phyloP scores from a whole-genome alignment of 2,888 invertebrate species.

The Himalopsyche japonica region DNA sequence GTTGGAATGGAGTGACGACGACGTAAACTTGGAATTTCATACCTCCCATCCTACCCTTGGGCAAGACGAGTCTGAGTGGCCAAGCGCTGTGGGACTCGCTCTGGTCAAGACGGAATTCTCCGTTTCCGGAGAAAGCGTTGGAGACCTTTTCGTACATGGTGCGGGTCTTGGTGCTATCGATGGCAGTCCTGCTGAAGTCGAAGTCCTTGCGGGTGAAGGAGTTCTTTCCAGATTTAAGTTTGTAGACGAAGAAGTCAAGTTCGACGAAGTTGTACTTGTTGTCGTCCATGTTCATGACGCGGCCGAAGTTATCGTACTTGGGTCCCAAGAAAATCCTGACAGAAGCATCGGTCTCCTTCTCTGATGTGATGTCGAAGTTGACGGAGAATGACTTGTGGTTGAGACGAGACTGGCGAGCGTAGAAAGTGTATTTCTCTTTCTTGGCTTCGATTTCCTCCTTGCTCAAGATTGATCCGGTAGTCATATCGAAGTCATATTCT shows the following conservation, averaged over 20 bases:
- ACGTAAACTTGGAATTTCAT: conserved; percentile 68
- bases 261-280: conserved; percentile 65
- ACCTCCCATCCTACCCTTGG: conserved; percentile 71
- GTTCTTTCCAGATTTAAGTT: conserved; percentile 66
- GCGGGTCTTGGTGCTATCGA: conserved; percentile 65
- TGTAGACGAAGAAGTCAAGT: conserved; percentile 63
- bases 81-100: conserved; percentile 61
- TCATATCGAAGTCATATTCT: conserved; percentile 64
- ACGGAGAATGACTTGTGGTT: conserved; percentile 71
- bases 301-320: conserved; percentile 65
- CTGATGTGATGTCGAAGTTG: conserved; percentile 62
- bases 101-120: conserved; percentile 59
- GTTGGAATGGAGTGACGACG: conserved; percentile 61
- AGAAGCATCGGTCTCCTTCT: conserved; percentile 60
- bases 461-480: conserved; percentile 55
- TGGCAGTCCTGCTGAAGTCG: conserved; percentile 64
- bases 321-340: conserved; percentile 72
- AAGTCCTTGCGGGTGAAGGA: conserved; percentile 66
- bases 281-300: conserved; percentile 57
- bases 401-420: conserved; percentile 69
- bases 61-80: conserved; percentile 71
- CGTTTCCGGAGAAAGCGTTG: conserved; percentile 53
- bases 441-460: conserved; percentile 49
- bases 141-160: conserved; percentile 63
- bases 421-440: conserved; percentile 53